Evolutionary conservation across 2,797 vertebrate species (phyloP).

Genomic region (Epinephelus malabaricus): DNA sequence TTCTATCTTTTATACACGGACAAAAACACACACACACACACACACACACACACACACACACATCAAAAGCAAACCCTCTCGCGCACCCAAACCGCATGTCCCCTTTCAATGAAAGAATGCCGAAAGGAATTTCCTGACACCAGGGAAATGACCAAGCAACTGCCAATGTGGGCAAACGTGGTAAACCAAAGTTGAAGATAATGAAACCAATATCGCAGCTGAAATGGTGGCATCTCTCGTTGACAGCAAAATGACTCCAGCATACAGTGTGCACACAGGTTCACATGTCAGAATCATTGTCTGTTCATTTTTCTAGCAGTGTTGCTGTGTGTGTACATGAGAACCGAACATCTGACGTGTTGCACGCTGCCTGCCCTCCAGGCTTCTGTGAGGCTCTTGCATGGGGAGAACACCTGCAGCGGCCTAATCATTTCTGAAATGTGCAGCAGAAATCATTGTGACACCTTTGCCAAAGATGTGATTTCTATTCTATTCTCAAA

Average conservation of each 20-base stretch:
- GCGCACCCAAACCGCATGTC: conserved; percentile 57
- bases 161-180: conserved; percentile 51
- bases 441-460: conserved; percentile 60
- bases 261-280: neutral
- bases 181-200: conserved; percentile 53
- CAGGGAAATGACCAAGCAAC: conserved; percentile 71
- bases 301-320: conserved; percentile 17
- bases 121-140: conserved; percentile 79
- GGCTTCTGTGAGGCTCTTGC: conserved; percentile 47
- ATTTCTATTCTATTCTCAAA: conserved; percentile 35
- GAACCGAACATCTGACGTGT: conserved; percentile 58
- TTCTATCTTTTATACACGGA: conserved; percentile 49
- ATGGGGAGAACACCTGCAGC: conserved; percentile 70
- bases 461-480: conserved; percentile 57
- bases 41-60: conserved; percentile 32
- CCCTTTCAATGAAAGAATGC: conserved; percentile 76
- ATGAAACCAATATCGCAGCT: conserved; percentile 43
- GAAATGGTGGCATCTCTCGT: conserved; percentile 44
- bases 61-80: conserved; percentile 55
- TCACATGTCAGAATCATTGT: conserved; percentile 45
- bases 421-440: conserved; percentile 58
- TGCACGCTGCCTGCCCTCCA: conserved; percentile 50
- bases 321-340: conserved; percentile 22
- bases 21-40: conserved; percentile 29
- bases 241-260: conserved; percentile 38